These are phyloP conservation scores for Sebastes aleutianus DNA, from an alignment of 2,797 vertebrate species.

Conservation along the genomic window DNA sequence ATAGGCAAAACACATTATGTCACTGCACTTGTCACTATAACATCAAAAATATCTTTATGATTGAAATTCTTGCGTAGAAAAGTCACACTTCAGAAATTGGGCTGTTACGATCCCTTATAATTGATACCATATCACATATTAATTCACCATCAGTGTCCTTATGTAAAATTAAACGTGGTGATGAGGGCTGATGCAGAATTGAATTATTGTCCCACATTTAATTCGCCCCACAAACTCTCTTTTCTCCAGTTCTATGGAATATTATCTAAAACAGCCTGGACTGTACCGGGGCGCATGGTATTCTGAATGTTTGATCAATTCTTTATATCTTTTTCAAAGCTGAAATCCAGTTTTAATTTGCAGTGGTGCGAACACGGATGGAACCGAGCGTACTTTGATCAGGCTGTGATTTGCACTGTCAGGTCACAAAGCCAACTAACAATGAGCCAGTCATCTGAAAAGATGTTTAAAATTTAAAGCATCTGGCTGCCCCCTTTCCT, in stretches of 20 bases:
- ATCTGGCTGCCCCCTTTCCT: too few relatives aligned
- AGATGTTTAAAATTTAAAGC: constrained; percentile 2
- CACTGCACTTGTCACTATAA: not conserved
- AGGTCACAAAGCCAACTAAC: constrained; percentile 1
- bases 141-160: not conserved
- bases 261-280: constrained; percentile 20
- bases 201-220: not conserved
- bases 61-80: not conserved
- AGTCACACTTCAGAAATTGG: not conserved
- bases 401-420: constrained; percentile 1
- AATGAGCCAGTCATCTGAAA: not conserved
- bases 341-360: constrained; percentile 32
- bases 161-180: not conserved
- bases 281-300: not conserved
- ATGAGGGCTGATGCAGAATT: constrained; percentile 5
- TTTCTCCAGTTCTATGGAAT: not conserved
- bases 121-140: not conserved
- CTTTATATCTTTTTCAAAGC: constrained; percentile 31
- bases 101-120: not conserved
- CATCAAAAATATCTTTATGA: not conserved
- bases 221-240: not conserved
- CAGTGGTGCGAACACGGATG: not conserved
- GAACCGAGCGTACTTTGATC: constrained; percentile 21
- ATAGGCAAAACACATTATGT: not conserved
- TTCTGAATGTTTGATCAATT: constrained; percentile 29